Percentiles rank a stretch among this genome's conserved stretches.
These are phyloP conservation scores for Amphipoea oculea DNA, from an alignment of 2,888 invertebrate genomes.

Conservation along the genomic window DNA sequence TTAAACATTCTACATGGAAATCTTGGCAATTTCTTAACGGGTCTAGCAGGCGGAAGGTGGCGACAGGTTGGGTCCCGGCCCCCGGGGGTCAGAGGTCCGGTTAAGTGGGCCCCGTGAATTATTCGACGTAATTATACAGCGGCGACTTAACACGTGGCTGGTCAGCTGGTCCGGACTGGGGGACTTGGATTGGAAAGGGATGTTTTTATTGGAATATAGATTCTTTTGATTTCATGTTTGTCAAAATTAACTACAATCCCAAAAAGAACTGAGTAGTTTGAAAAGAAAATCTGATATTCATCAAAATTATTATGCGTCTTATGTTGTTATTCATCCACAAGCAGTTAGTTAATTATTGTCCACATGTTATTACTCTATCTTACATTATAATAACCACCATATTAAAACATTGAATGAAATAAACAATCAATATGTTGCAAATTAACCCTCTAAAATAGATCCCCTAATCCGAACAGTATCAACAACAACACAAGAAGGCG, in stretches of 20 bases:
- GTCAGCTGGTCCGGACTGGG: slow-evolving; percentile 67
- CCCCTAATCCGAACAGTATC: slow-evolving; percentile 65
- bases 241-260: not conserved
- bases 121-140: slow-evolving; percentile 85
- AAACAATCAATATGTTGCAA: not conserved
- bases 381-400: not conserved
- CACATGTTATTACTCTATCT: not conserved
- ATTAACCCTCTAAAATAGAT: slow-evolving; percentile 2
- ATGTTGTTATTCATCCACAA: not conserved
- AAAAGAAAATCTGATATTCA: not conserved
- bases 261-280: not conserved
- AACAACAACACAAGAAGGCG: slow-evolving; percentile 81
- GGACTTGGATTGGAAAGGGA: slow-evolving; percentile 33
- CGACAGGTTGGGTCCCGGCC: slow-evolving; percentile 75
- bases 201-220: not conserved
- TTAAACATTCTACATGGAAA: slow-evolving; percentile 36
- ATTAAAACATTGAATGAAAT: not conserved
- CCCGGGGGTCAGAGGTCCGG: slow-evolving; percentile 68
- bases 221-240: not conserved
- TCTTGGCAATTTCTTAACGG: slow-evolving; percentile 47
- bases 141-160: slow-evolving; percentile 86
- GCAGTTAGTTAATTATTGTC: not conserved
- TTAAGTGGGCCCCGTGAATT: slow-evolving; percentile 76
- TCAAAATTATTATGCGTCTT: not conserved
- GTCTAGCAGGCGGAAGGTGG: slow-evolving; percentile 65